Evolutionary conservation across 2,797 vertebrate genomes (phyloP), one percentile per base, ranked within the genome.

Genomic region (Hypotaenidia okinawae): DNA sequence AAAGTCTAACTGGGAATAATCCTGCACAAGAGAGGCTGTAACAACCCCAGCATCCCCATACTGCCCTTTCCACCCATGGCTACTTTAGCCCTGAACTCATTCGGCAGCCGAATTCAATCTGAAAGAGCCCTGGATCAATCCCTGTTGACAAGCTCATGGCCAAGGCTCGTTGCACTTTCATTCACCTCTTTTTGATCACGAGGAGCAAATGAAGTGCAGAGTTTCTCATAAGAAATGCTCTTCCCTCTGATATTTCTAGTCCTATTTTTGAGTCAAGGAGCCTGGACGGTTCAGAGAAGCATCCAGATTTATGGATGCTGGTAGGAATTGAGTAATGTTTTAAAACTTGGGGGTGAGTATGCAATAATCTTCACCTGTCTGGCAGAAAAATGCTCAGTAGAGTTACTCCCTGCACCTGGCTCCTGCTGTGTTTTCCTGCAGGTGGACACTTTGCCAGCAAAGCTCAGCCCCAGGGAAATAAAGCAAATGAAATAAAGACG

Each of bases 21-120:
- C 54, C 13, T 30, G 4, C 35, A 70, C 30, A 30, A 6, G 0
- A 27, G 11, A 37, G 11, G n/a, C 32, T 0, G 0, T 0, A 32
- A 1, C 16, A 57, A 1, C 19, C 21, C 5, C 3, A n/a, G 2
- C 0, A 12, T 7, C 35, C 28, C 5, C 28, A 0, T 3, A 4
- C 14, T 75, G 23, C n/a, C 54, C 37, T 33, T 68, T 59, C 64
- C 25, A 35, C 21, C 55, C 32, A 5, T 39, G 23, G 67, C 68
- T 66, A 23, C 37, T 55, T 59, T 15, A 75, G n/a, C 52, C 80
- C 72, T 39, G 28, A 61, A 15, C 82, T 57, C 22, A 1, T 18
- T 21, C 70, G 66, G 75, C 30, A 49, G n/a, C 43, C 67, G 69
- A 52, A 51, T 58, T 63, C 64, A 33, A 32, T 13, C 25, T 18